phyloP scores from a whole-genome alignment of 2,797 vertebrate species.

The Glyptemys insculpta region DNA sequence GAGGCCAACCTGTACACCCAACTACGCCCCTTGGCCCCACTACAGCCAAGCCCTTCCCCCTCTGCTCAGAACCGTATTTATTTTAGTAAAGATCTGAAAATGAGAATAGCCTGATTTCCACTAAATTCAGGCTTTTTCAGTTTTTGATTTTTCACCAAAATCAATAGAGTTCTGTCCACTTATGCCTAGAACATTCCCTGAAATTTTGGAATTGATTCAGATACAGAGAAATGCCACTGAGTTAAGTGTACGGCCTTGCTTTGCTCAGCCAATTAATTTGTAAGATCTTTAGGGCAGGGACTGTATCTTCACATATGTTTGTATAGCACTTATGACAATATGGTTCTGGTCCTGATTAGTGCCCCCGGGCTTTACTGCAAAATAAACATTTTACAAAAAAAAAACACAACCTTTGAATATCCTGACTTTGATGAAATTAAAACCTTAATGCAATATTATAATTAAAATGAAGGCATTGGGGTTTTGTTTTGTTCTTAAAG shows the following conservation, averaged over 20 bases:
- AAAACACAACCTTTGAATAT: background rate
- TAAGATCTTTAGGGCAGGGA: background rate
- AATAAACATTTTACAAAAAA: background rate
- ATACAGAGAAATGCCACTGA: accelerated
- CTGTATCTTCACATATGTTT: background rate
- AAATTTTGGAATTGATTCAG: background rate
- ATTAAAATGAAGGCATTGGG: background rate
- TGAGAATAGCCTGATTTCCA: background rate
- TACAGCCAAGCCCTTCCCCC: background rate
- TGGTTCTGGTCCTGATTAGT: background rate
- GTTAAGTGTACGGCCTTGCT: accelerated
- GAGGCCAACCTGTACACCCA: background rate
- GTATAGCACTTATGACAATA: background rate
- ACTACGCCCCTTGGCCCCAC: accelerated
- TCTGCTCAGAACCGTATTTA: background rate
- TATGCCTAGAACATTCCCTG: background rate
- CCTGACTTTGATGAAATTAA: background rate
- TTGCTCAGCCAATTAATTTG: background rate
- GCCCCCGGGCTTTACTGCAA: background rate
- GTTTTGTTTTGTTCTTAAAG: background rate
- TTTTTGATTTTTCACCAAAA: background rate
- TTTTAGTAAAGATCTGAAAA: background rate
- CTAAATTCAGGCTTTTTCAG: background rate
- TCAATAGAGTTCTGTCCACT: background rate
- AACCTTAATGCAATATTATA: background rate